Base-by-base conservation (phyloP, 2,113 vertebrate species). In the Bucco capensis region DNA sequence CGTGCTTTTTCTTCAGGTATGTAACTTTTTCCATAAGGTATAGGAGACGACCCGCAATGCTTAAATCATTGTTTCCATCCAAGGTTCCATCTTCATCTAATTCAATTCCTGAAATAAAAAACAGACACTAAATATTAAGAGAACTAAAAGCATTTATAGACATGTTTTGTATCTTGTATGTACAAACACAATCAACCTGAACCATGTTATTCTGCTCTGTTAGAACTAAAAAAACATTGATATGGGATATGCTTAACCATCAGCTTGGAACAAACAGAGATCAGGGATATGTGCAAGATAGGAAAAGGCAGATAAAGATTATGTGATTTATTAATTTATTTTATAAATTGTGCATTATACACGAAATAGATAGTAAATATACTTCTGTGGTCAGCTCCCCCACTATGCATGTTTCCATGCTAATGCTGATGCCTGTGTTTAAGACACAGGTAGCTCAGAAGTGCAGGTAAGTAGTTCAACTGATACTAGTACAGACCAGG, bases 1-100 rank as follows among this genome's bases (percentile, higher is more conserved):
- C 75, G 95, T 98, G 98, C 86, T 98, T 99, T 92, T 98, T 99
- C 97, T 99, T 99, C 50, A 99, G 92, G 82, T 98, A 97, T 2
- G 98, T 97, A 93, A 99, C 98, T 92, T 99, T 99, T 96, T 99
- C 99, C 86, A 99, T 98, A 86, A 99, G 95, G 24, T 97, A 98
- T 37, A 99, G 94, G 58, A 99, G 98, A 6, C 99, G 98, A 25
- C 98, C 98, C 82, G 98, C 97, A 90, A 99, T 98, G 23, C 98
- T 99, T 96, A 98, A 98, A 89, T 99, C 98, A 83, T 74, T 97
- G 60, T 97, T 98, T 35, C 97, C 98, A 30, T 98, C 98, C 33
- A 97, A 93, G 15, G 95, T 93, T 83, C 97, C 97, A 69, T 99
- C 98, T 94, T 99, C 99, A 65, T 98, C 98, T 61, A 99, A 92